These are phyloP conservation scores for Pristionchus maxplancki DNA, from an alignment of 2,888 invertebrate species.

Conservation along the genomic window DNA sequence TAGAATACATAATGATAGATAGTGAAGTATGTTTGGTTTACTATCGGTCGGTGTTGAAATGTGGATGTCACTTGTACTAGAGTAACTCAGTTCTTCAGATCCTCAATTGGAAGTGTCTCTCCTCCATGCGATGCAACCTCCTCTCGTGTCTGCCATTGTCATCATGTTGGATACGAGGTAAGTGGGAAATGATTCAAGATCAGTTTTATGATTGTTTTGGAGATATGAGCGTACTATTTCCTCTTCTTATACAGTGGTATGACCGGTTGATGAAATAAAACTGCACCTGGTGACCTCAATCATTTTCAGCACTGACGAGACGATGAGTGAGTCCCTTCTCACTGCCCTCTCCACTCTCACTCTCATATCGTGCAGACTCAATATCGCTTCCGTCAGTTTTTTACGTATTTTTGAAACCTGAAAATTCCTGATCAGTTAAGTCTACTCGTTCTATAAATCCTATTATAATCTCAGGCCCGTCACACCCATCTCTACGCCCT, in stretches of 20 bases:
- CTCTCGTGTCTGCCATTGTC: slow-evolving; percentile 45
- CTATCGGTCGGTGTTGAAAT: no score
- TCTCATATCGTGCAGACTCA: slow-evolving; percentile 90
- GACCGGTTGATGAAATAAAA: not conserved
- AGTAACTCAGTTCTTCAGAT: not conserved
- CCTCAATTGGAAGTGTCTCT: slow-evolving; percentile 17
- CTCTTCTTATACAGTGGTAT: not conserved
- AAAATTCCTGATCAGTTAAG: not conserved
- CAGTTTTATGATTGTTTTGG: no score
- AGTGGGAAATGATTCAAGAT: not conserved
- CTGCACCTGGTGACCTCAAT: not conserved
- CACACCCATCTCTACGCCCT: slow-evolving; percentile 95
- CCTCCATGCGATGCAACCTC: slow-evolving; percentile 41
- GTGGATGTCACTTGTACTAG: no score
- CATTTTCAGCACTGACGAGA: slow-evolving; percentile 88
- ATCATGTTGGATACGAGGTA: slow-evolving; percentile 54
- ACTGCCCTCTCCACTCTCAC: slow-evolving; percentile 93
- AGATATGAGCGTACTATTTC: not conserved
- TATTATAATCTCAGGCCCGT: slow-evolving; percentile 82
- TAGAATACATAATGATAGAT: not conserved
- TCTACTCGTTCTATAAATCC: no score
- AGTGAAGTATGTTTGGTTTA: no score
- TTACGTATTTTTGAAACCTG: not conserved
- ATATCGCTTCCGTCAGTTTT: slow-evolving; percentile 80
- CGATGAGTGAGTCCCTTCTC: slow-evolving; percentile 91